Percentiles rank a stretch among this genome's conserved stretches.
Conservation (phyloP, 2,113 vertebrate genomes). For the Rafetus swinhoei region DNA sequence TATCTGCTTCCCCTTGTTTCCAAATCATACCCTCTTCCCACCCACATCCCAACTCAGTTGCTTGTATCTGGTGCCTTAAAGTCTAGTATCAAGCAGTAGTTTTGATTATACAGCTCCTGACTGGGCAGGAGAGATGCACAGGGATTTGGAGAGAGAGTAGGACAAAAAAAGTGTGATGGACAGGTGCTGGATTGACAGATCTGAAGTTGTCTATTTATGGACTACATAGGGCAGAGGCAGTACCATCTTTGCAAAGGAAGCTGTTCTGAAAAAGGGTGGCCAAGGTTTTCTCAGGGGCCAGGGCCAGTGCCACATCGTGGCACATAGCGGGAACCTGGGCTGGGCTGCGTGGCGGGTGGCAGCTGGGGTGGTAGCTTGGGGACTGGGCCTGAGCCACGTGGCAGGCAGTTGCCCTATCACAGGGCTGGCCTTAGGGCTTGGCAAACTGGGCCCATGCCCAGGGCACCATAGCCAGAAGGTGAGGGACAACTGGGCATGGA, state of each 20-base stretch:
- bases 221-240: background rate
- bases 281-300: background rate
- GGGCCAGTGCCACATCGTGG: too few species aligned
- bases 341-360: too few species aligned
- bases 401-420: too few species aligned
- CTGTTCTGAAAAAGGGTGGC: background rate
- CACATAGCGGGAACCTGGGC: too few species aligned
- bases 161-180: too few species aligned
- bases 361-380: too few species aligned
- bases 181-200: background rate
- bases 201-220: background rate
- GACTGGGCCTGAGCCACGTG: too few species aligned
- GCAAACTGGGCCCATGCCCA: too few species aligned
- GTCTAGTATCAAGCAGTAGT: background rate
- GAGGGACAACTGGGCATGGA: too few species aligned
- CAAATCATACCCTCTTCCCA: background rate
- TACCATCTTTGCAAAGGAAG: background rate
- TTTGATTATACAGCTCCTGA: background rate
- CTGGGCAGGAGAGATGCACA: background rate
- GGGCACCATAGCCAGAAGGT: too few species aligned
- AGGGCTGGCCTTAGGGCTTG: too few species aligned
- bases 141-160: too few species aligned
- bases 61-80: background rate
- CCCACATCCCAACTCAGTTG: background rate
- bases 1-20: background rate